A percentile compares a stretch with the other conserved stretches of the same genome.
phyloP scores from a whole-genome alignment of 2,797 vertebrate species.

The Steatocranus sp. region DNA sequence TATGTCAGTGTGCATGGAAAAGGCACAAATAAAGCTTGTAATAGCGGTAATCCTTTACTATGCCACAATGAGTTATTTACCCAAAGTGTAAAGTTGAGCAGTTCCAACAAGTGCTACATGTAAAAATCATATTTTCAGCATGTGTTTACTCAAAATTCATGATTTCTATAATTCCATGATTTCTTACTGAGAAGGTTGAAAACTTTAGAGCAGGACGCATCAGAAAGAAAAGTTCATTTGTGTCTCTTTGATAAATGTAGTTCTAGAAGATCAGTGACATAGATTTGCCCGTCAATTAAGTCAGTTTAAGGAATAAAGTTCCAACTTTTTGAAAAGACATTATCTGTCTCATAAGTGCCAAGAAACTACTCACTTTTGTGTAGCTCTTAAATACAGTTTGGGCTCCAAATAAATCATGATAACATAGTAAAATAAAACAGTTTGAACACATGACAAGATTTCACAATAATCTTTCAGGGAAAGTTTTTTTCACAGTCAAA shows the following conservation, averaged over 20 bases:
- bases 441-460: rapidly evolving
- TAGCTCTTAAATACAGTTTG: background rate
- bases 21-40: background rate
- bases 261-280: background rate
- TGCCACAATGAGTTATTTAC: background rate
- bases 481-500: background rate
- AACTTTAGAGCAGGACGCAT: background rate
- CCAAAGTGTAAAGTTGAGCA: background rate
- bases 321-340: background rate
- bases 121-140: background rate
- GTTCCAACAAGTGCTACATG: background rate
- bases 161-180: background rate
- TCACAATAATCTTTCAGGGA: background rate
- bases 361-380: background rate
- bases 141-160: background rate
- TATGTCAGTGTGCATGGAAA: background rate
- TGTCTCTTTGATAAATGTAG: background rate
- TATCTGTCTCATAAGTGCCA: background rate
- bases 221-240: background rate
- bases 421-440: background rate
- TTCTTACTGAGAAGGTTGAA: background rate
- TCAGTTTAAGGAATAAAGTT: background rate
- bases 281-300: background rate
- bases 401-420: background rate
- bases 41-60: background rate